phyloP scores from a whole-genome alignment of 2,113 vertebrate genomes.

The Cinclus mexicanus region DNA sequence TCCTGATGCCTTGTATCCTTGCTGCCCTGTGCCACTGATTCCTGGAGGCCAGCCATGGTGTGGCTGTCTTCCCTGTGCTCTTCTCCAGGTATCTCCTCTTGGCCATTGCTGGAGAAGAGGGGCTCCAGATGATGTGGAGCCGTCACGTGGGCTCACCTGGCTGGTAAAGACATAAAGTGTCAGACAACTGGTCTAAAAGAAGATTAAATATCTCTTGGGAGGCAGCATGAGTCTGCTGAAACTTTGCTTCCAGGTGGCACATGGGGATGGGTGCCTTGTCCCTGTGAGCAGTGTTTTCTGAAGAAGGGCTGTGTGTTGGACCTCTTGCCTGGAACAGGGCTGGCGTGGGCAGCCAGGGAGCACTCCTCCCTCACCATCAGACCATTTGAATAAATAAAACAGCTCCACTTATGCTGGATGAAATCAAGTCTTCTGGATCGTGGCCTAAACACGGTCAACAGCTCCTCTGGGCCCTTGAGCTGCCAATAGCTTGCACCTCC shows the following conservation, averaged over 20 bases:
- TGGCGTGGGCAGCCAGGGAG: constrained; percentile 25
- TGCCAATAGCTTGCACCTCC: constrained; percentile 68
- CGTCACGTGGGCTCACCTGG: background rate
- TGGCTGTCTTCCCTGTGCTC: background rate
- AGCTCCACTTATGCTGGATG: constrained; percentile 44
- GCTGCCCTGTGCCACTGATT: background rate
- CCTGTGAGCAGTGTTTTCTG: background rate
- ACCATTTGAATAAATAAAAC: constrained; percentile 65
- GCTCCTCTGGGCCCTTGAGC: constrained; percentile 58
- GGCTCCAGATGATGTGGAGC: background rate
- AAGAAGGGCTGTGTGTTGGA: background rate
- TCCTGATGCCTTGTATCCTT: background rate
- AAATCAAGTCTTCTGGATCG: constrained; percentile 58
- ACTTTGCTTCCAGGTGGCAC: background rate
- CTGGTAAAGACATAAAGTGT: background rate
- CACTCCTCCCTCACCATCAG: constrained; percentile 47
- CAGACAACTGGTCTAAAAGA: background rate
- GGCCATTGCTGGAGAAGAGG: background rate
- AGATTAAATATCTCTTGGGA: background rate
- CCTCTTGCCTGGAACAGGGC: constrained; percentile 8
- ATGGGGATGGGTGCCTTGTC: accelerated
- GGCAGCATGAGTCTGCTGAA: background rate
- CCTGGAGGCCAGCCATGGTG: background rate
- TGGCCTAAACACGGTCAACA: constrained; percentile 66
- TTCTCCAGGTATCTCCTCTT: background rate